Conservation (phyloP, 2,797 vertebrate genomes). For the Cossypha polioptera region DNA sequence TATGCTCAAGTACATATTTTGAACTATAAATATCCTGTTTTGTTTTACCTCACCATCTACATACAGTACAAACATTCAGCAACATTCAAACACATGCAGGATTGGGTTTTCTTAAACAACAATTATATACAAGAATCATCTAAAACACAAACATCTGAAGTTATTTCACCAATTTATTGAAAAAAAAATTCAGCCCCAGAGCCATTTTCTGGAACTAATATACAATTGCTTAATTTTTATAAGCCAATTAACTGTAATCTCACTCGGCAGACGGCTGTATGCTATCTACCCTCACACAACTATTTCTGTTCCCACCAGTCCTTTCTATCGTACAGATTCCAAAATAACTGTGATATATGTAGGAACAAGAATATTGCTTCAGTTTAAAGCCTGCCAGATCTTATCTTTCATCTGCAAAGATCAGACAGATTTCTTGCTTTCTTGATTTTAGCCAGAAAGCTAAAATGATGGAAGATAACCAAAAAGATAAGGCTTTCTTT, state of each 20-base stretch:
- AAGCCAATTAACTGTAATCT: conserved; percentile 15
- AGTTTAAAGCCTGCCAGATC: conserved; percentile 38
- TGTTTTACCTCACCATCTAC: neutral
- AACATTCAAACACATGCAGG: neutral
- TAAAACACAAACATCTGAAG: neutral
- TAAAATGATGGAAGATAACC: neutral
- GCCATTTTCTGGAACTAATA: neutral
- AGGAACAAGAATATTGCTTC: conserved; percentile 34
- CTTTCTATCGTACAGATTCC: neutral
- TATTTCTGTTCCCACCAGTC: conserved; percentile 42
- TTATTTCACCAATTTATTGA: neutral
- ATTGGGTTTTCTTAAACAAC: accelerated
- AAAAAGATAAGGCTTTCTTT: neutral
- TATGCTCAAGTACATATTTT: neutral
- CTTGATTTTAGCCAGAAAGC: conserved; percentile 1
- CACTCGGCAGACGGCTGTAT: neutral
- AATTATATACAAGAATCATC: neutral
- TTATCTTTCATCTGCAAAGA: conserved; percentile 24
- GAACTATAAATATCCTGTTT: neutral
- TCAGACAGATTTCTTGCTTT: conserved; percentile 2
- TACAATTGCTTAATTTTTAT: conserved; percentile 5
- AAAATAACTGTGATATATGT: conserved; percentile 48
- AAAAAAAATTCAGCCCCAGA: neutral
- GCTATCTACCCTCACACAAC: conserved; percentile 31
- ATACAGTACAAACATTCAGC: neutral